phyloP scores from a whole-genome alignment of 2,113 vertebrate species.

The Rhinichthys klamathensis region DNA sequence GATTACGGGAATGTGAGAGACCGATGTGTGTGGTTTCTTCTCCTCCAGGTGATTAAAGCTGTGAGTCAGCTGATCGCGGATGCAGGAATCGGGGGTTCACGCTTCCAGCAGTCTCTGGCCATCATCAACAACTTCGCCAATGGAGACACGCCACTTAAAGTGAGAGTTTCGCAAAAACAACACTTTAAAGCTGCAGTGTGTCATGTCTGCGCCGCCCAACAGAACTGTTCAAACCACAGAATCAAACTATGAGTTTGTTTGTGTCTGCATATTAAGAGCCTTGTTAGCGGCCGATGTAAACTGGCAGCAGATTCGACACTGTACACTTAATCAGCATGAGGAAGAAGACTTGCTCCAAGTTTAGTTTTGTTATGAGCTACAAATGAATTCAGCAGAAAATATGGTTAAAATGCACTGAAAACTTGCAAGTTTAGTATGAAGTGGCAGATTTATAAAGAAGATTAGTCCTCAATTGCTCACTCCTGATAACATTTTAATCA shows the following conservation, averaged over 20 bases:
- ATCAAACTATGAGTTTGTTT: neutral
- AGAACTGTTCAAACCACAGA: neutral
- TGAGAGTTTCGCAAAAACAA: slow-evolving; percentile 67
- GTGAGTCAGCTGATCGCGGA: slow-evolving; percentile 98
- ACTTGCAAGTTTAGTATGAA: too few species aligned
- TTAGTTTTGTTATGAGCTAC: too few species aligned
- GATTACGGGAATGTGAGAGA: neutral
- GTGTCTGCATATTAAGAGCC: too few species aligned
- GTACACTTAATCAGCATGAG: too few species aligned
- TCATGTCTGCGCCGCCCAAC: neutral
- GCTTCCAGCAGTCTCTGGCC: slow-evolving; percentile 95
- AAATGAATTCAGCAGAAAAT: too few species aligned
- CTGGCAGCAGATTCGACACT: too few species aligned
- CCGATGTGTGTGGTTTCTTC: neutral
- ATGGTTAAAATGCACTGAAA: too few species aligned
- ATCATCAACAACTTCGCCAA: slow-evolving; percentile 99
- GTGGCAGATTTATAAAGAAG: too few species aligned
- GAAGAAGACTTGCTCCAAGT: too few species aligned
- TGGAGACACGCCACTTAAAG: slow-evolving; percentile 94
- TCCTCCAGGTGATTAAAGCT: slow-evolving; percentile 91
- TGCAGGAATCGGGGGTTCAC: slow-evolving; percentile 93
- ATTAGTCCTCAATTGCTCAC: too few species aligned
- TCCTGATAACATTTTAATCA: too few species aligned
- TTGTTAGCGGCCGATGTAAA: too few species aligned
- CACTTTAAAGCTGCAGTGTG: neutral